Base-by-base conservation (phyloP, 2,888 invertebrate genomes). In the Tipula vernalis region DNA sequence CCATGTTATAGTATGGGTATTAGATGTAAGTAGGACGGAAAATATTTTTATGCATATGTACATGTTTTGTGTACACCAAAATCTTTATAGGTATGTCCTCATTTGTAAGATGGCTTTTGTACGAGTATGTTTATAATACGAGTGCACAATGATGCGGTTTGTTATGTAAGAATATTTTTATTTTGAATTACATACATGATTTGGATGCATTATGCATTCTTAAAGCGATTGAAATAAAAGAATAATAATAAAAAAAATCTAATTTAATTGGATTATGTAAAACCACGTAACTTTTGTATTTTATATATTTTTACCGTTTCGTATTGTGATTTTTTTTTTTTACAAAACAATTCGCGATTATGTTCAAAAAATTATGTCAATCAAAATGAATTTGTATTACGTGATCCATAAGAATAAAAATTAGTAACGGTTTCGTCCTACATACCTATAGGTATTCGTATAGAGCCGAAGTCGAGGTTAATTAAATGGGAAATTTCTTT, bases 191-290 rank as follows among this genome's bases (percentile, higher is more conserved):
- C 71, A 71, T 71, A 71, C 71, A 71, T 71, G 71, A 71, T 28
- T 18, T 71, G 71, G 71, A 71, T 84, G 84, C 41, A 39, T 84
- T 84, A 41, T 84, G 36, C 84, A 84, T 84, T 84, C 84, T 84
- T 39, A n/a, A 39, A 39, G 36, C 41, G 84, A 84, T 84, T 84
- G 39, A 84, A 84, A 41, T 41, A 13, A 84, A 39, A 36, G 39
- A 39, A 83, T 36, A 39, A 39, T 39, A 39, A 39, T 6, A 39
- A 83, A 1, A 84, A 39, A 84, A 84, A 84, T 36, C 1, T 39
- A 84, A 84, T 39, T 84, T 84, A 84, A 84, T 84, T 84, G 71
- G 71, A 71, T 71, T 71, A 71, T 71, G 71, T 71, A 71, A 71
- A 71, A 71, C 71, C 71, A 71, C 71, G 71, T 71, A 71, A 51